Evolutionary conservation across 2,888 invertebrate species (phyloP), one percentile per base, ranked within the genome.

Genomic region (Melanchra persicariae): DNA sequence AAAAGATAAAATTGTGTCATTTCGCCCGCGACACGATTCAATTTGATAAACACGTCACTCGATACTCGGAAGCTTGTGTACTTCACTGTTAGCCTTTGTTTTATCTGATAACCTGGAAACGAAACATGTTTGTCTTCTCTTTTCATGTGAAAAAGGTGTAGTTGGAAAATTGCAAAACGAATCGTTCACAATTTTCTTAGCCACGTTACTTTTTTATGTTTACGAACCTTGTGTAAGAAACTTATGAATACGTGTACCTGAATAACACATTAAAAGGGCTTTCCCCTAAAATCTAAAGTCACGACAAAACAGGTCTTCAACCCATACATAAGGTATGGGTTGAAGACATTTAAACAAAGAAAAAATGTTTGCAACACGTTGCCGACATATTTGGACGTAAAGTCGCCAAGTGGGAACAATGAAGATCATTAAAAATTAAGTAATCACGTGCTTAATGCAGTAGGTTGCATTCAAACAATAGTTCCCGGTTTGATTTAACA

Each of bases 11-110:
- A 79, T 72, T 66, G 70, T 63, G 63, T 63, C 65, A 70, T 69
- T 81, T 82, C 57, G 34, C 45, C 52, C 26, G 55, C 45, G 58
- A 78, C 79, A 65, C 74, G 70, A 71, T 76, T 71, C 63, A 58
- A 79, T 79, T 80, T 67, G 60, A 74, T 80, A 79, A 82, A 79
- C 63, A 65, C 67, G 57, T 73, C 79, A 82, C 47, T 68, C 26
- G 61, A 72, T 82, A 34, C 66, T 52, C 24, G 58, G 40, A 64
- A 78, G 47, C 59, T 66, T 59, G 62, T 47, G 24, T 63, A 30
- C 26, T 51, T 62, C 37, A 37, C 22, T 22, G 47, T 51, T 52
- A 54, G 43, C 49, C n/a, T 45, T 54, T 51, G 34, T 59, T 75
- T 61, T 47, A 54, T 54, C 40, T 30, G 70, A 72, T 72, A 69